Percentiles rank a stretch among this genome's conserved stretches.
Evolutionary conservation across 2,888 invertebrate genomes (phyloP).

Genomic region (Pinctada fucata): DNA sequence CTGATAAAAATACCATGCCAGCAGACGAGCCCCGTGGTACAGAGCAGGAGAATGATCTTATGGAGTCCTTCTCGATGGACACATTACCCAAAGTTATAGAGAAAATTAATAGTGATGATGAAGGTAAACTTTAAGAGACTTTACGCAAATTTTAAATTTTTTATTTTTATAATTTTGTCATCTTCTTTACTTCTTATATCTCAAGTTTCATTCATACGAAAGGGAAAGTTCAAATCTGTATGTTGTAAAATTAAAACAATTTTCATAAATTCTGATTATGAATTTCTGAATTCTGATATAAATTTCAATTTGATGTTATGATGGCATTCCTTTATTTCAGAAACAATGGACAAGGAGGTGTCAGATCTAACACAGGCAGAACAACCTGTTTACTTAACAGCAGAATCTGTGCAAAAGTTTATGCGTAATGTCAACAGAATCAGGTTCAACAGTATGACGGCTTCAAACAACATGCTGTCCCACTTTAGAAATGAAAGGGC

Average conservation of each 20-base stretch:
- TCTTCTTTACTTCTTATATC: no score
- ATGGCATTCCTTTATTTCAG: constrained; percentile 30
- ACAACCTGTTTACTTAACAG: constrained; percentile 50
- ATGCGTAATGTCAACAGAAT: constrained; percentile 72
- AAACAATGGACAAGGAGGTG: constrained; percentile 60
- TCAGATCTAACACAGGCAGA: constrained; percentile 52
- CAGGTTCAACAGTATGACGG: constrained; percentile 66
- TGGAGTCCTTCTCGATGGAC: constrained; percentile 39
- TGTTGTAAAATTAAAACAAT: no score
- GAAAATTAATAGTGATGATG: constrained; percentile 16
- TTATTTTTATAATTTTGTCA: no score
- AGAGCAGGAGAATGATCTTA: constrained; percentile 23
- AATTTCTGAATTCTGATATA: no score
- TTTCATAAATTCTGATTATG: no score
- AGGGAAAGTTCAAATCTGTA: no score
- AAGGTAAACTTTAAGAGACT: constrained; percentile 18
- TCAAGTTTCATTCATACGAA: no score
- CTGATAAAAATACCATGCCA: neutral
- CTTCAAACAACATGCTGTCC: constrained; percentile 44
- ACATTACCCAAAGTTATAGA: constrained; percentile 36
- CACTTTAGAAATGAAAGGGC: constrained; percentile 28
- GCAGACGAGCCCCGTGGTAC: neutral
- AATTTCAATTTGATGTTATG: neutral
- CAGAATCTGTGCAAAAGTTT: constrained; percentile 72
- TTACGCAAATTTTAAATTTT: no score